Conservation (phyloP, 2,113 vertebrate species). For the Gadus macrocephalus region DNA sequence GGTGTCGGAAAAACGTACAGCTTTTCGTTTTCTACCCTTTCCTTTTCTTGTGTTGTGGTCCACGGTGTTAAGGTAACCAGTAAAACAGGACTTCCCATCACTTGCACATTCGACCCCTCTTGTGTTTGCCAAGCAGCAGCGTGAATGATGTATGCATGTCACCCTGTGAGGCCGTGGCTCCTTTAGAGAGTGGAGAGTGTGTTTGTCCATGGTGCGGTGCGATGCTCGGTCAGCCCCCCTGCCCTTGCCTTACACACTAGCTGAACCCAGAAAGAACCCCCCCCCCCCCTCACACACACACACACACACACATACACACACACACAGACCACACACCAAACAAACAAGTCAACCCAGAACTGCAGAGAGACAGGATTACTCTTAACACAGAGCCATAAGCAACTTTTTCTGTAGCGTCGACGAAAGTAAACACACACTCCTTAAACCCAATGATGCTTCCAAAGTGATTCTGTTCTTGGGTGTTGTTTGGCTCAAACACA, state of each 20-base stretch:
- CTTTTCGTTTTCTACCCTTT: too few relatives aligned
- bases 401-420: too few relatives aligned
- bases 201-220: conserved; percentile 61
- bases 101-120: conserved; percentile 15
- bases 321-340: background rate
- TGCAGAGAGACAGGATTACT: conserved; percentile 44
- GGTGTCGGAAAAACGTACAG: too few relatives aligned
- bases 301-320: too few relatives aligned
- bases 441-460: background rate
- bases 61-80: conserved; percentile 29
- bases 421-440: too few relatives aligned
- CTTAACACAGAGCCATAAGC: conserved; percentile 25
- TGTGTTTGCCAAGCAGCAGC: conserved; percentile 51
- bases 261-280: conserved; percentile 51
- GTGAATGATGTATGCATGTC: conserved; percentile 13
- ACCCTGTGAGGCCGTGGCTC: conserved; percentile 36
- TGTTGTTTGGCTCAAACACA: background rate
- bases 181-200: conserved; percentile 52
- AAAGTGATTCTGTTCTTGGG: conserved; percentile 1
- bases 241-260: conserved; percentile 31
- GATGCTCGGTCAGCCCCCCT: conserved; percentile 36
- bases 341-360: conserved; percentile 1
- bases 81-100: conserved; percentile 40
- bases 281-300: conserved; percentile 56
- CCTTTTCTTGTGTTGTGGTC: background rate